Base-by-base conservation (phyloP, 2,888 invertebrate species). In the Colostygia pectinataria region DNA sequence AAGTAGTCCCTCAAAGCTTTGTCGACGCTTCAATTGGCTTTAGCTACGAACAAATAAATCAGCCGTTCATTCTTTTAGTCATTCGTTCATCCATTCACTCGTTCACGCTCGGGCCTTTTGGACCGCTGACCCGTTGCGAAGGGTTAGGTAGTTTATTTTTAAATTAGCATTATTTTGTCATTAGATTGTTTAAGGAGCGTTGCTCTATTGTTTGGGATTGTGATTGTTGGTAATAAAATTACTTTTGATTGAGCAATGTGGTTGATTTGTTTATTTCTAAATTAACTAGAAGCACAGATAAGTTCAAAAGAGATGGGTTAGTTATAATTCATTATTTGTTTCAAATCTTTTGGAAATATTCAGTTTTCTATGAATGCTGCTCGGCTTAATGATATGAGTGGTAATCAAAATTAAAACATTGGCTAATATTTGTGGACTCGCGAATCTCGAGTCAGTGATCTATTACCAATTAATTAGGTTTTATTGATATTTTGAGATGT, bases 1-100 rank as follows among this genome's bases (percentile, higher is more conserved):
- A 79, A 70, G 77, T 69, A 70, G 59, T 68, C 70, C 69, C 70
- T 75, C 78, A 77, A 80, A 77, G 80, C 83, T 79, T 80, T 80
- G 78, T 78, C 72, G 41, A 34, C 66, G 70, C 73, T 70, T 68
- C 79, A 74, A 80, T 80, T 78, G 77, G 76, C 71, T 74, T 59
- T 44, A 45, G 34, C 39, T 32, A 59, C 54, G 61, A 62, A 64
- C 62, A 66, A 67, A 71, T 77, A 76, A 81, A 81, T 80, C 80
- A 80, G 76, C 79, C 78, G 77, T 68, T 80, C 80, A 75, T 69
- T 80, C 80, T 75, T 57, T 71, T 67, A 61, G 56, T 61, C 59
- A 57, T 44, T 61, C 64, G 55, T 58, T 74, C 74, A 66, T 57
- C 75, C 70, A 65, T 59, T 71, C 71, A 57, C 57, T 65, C 65